Base-by-base conservation (phyloP, 2,888 invertebrate genomes). In the Heteromurus nitidus region DNA sequence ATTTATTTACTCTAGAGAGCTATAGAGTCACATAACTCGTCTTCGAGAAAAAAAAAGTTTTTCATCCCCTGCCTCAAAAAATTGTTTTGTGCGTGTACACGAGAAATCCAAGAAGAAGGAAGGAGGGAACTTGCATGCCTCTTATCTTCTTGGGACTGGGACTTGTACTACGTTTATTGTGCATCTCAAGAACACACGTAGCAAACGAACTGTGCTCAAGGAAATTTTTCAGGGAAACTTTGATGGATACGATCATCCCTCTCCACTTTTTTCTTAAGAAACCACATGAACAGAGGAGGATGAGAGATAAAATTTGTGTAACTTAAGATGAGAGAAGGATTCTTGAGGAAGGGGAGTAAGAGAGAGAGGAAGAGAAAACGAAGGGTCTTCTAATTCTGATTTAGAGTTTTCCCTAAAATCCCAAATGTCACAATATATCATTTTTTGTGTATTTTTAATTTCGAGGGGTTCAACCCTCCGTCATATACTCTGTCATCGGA, bases 371-470 rank as follows among this genome's bases (percentile, higher is more conserved):
- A 60, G 28, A 53, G 16, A 65, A 73, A 75, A 68, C 20, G 5
- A 22, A 20, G 36, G 24, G 28, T 68, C 60, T 53, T 31, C 55
- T 82, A 72, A 50, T 77, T 79, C 84, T 84, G 84, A 84, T 84
- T 84, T 84, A 84, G 50, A 80, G 82, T 82, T 82, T 79, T 67
- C 65, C n/a, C 60, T 64, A 67, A 73, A 84, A 84, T 80, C 79
- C 76, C 77, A 82, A 81, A 69, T 79, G 84, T 84, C 84, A 75
- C 76, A 76, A 85, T 85, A 84, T 74, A 79, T 85, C 84, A 85
- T 82, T 75, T 77, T 85, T 72, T 85, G 84, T 85, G 85, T 84
- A 82, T 84, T 85, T 85, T 82, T 82, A 82, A 82, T 82, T 82
- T 85, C 84, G 55, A 73, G 81, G 77, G 82, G 85, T 84, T 74